Base-by-base conservation (phyloP, 1,140 invertebrate species). In the Neodiprion virginianus region DNA sequence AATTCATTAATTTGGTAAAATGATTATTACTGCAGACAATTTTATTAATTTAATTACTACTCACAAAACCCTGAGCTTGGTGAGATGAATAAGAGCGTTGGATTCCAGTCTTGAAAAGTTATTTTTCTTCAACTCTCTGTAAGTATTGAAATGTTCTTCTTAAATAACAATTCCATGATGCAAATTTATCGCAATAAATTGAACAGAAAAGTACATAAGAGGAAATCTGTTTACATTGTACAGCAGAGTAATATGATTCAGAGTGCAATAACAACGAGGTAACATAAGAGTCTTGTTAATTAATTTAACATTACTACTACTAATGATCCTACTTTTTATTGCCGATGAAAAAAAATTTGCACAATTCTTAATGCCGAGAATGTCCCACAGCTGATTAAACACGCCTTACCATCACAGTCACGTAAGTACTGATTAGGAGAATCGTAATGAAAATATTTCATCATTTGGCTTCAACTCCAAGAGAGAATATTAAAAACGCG, bases 21-120 rank as follows among this genome's bases (percentile, higher is more conserved):
- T 40, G 28, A 40, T 40, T 2, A 40, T 40, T 40, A 21, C 17
- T 21, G 17, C 17, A 21, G 17, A 21, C 17, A 21, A 21, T 21
- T 21, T 40, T 40, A 40, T 40, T 40, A 40, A 40, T 40, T 40
- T 1, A 40, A 40, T 40, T 40, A 40, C 28, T 71, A 82, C 86
- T 84, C 74, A 86, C 86, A 87, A 78, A 78, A 85, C 74, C 67
- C 81, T 82, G 0, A 87, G 76, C 75, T 83, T 81, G 14, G 77
- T 80, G 71, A 87, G 78, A 77, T 84, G 79, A 21, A 82, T 72
- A 8, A 87, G 74, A 1, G 81, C 82, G 72, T 83, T 77, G 7
- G 79, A 83, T 50, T 87, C 82, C 61, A 86, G 77, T 74, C 80
- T 86, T 50, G 75, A 76, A 72, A 88, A 85, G 72, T 83, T 87